Evolutionary conservation across 2,888 invertebrate species (phyloP).

Genomic region (Nomada fabriciana): DNA sequence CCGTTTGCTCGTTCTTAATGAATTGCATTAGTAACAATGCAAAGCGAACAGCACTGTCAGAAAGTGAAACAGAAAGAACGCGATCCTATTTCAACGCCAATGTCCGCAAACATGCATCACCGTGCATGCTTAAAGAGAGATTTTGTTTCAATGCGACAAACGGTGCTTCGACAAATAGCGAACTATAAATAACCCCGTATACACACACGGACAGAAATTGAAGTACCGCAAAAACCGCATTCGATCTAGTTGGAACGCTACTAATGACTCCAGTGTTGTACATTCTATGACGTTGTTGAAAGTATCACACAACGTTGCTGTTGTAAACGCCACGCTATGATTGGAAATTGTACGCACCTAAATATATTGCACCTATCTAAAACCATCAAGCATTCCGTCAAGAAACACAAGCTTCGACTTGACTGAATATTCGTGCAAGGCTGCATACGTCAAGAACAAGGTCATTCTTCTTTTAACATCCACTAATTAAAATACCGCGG

Average conservation of each 20-base stretch:
- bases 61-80: background rate
- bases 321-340: conserved; percentile 6
- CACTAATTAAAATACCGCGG: background rate
- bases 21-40: background rate
- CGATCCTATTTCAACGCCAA: conserved; percentile 18
- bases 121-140: conserved; percentile 15
- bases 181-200: conserved; percentile 48
- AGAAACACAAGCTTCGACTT: background rate
- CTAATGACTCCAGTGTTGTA: conserved; percentile 27
- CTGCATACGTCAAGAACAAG: background rate
- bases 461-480: background rate
- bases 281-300: conserved; percentile 15
- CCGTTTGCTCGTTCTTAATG: background rate
- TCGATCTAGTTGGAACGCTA: conserved; percentile 34
- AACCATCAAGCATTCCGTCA: background rate
- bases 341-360: background rate
- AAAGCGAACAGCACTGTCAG: background rate
- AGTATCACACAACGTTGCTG: conserved; percentile 17
- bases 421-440: background rate
- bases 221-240: conserved; percentile 52
- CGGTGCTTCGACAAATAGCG: conserved; percentile 22
- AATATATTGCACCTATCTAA: background rate
- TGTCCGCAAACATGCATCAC: conserved; percentile 7
- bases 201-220: conserved; percentile 22
- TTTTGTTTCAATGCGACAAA: conserved; percentile 36